Percentiles rank a stretch among this genome's conserved stretches.
These are phyloP conservation scores for Sciurus vulgaris DNA, from an alignment of 2,797 vertebrate species.

Conservation along the genomic window DNA sequence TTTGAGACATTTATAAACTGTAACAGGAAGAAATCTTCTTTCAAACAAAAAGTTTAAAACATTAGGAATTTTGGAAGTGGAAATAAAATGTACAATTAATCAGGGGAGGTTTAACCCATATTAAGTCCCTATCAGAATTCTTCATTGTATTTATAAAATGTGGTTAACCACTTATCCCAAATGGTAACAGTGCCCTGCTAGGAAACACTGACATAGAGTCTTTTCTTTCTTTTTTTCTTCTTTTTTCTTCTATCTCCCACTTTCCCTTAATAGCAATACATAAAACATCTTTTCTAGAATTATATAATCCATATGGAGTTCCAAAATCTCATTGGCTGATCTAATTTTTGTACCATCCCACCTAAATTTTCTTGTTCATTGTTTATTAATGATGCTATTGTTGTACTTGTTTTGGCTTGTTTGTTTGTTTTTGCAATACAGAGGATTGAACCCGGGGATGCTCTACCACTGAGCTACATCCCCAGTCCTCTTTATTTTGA, in stretches of 20 bases:
- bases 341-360: neutral
- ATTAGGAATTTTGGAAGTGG: slow-evolving; percentile 65
- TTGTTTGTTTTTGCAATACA: neutral
- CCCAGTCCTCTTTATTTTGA: no score
- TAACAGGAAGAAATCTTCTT: slow-evolving; percentile 79
- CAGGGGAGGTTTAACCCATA: neutral
- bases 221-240: neutral
- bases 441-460: no score
- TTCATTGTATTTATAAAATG: slow-evolving; percentile 9
- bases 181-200: neutral
- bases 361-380: neutral
- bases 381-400: neutral
- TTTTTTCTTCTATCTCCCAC: neutral
- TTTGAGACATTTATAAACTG: slow-evolving; percentile 80
- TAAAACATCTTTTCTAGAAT: slow-evolving; percentile 26
- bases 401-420: neutral
- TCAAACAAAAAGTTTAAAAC: slow-evolving; percentile 69
- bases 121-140: slow-evolving; percentile 29
- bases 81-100: slow-evolving; percentile 68
- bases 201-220: neutral
- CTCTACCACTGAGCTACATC: no score
- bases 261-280: slow-evolving; percentile 45
- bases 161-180: neutral
- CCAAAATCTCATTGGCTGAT: slow-evolving; percentile 3
- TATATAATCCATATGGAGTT: slow-evolving; percentile 29